Base-by-base conservation (phyloP, 2,797 vertebrate species). In the Chelon labrosus region DNA sequence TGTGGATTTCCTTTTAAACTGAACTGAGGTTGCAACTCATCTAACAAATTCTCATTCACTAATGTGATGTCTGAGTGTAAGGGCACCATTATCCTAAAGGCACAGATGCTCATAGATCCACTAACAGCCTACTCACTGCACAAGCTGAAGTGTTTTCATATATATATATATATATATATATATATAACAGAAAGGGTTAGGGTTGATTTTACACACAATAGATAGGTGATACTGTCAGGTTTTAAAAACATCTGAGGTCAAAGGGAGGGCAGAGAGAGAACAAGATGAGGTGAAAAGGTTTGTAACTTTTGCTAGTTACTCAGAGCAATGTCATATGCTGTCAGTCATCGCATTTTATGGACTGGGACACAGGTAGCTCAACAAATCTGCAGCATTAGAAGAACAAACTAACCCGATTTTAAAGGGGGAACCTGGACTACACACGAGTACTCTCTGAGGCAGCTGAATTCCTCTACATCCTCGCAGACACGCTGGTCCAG, bases 381-480 rank as follows among this genome's bases (percentile, higher is more conserved):
- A 38, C n/a, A 65, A 39, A 50, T 50, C 66, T 39, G 47, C 47
- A 56, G n/a, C 35, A 50, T 68, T 63, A 20, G 22, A 22, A 10
- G 38, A 5, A 25, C 25, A 64, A 73, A 46, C 71, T 73, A 53
- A 53, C 68, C 37, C 70, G 51, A 70, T 78, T 59, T 75, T 25
- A 27, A 37, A 55, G 38, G 70, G 31, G 53, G 59, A 80, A 70
- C 53, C 31, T 17, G 54, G 10, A 56, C 54, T 42, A 16, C 49
- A 61, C 22, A 63, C 20, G 27, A 12, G 27, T 10, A 8, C 16
- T 55, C 54, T 75, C 50, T 16, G 54, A 71, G 53, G 75, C 19
- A 50, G 42, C 62, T 57, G 47, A 77, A 85, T 85, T 76, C 78
- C 72, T 89, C 67, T 53, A 60, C 54, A 84, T 82, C 59, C 42